Conservation (phyloP, 1,140 invertebrate species). For the Limonius californicus region DNA sequence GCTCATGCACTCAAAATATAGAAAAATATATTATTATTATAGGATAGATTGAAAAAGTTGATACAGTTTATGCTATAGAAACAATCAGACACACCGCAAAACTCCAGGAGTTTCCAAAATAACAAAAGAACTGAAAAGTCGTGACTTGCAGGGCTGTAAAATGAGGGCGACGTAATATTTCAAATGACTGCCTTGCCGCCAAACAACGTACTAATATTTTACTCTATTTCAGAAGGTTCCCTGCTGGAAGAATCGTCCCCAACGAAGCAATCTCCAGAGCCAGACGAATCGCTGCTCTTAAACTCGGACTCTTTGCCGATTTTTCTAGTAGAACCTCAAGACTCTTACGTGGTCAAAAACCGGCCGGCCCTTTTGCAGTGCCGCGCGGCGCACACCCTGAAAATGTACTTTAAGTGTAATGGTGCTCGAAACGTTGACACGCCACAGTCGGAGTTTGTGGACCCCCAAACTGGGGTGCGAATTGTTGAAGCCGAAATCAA, state of each 20-base stretch:
- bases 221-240: slow-evolving; percentile 43
- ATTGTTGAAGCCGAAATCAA: slow-evolving; percentile 83
- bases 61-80: no score
- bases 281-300: slow-evolving; percentile 54
- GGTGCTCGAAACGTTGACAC: slow-evolving; percentile 69
- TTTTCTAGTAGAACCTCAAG: slow-evolving; percentile 80
- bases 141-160: no score
- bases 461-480: slow-evolving; percentile 80
- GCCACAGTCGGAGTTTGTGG: slow-evolving; percentile 63
- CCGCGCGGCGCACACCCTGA: slow-evolving; percentile 78
- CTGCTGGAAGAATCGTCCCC: slow-evolving; percentile 48
- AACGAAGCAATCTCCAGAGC: slow-evolving; percentile 48
- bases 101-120: no score
- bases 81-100: no score
- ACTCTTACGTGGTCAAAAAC: slow-evolving; percentile 83
- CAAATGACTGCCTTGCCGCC: no score
- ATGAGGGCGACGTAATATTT: no score
- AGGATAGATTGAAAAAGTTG: no score
- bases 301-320: slow-evolving; percentile 67
- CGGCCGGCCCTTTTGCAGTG: slow-evolving; percentile 83
- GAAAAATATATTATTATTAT: no score
- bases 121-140: no score
- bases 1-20: no score
- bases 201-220: no score
- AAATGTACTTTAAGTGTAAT: slow-evolving; percentile 84